Conservation (phyloP, 2,797 vertebrate species). For the Megaceryle alcyon region DNA sequence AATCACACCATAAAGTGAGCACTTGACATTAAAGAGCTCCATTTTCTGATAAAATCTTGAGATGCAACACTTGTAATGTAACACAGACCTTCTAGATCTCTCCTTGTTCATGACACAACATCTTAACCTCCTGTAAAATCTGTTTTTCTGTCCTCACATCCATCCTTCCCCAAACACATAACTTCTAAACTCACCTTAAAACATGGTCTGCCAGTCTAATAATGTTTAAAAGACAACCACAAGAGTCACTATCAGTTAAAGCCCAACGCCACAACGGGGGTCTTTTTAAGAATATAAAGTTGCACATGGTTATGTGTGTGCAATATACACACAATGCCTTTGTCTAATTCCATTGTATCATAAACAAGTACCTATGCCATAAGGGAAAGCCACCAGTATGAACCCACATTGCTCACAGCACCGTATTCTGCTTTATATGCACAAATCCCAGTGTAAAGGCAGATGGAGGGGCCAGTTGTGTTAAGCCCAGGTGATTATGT, state of each 20-base stretch:
- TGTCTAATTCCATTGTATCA: not conserved
- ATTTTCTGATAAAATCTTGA: not conserved
- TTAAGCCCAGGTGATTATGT: slow-evolving; percentile 70
- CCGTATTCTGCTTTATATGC: slow-evolving; percentile 3
- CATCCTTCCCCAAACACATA: rapidly evolving
- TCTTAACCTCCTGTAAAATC: not conserved
- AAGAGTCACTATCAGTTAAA: not conserved
- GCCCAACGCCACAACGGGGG: not conserved
- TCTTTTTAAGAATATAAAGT: not conserved
- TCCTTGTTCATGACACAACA: not conserved
- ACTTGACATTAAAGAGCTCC: rapidly evolving
- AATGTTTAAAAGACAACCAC: not conserved
- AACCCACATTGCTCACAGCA: not conserved
- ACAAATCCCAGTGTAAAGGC: slow-evolving; percentile 50
- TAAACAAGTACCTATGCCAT: not conserved
- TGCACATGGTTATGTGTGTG: not conserved
- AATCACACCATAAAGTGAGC: not conserved
- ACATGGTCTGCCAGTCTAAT: not conserved
- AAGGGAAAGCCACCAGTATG: not conserved
- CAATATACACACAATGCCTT: not conserved
- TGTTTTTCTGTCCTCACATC: not conserved
- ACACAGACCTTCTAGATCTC: not conserved
- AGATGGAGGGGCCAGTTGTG: slow-evolving; percentile 77
- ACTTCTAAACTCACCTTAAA: not conserved
- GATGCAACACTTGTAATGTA: not conserved